Conservation (phyloP, 2,888 invertebrate genomes). For the Leptopilina myrica region DNA sequence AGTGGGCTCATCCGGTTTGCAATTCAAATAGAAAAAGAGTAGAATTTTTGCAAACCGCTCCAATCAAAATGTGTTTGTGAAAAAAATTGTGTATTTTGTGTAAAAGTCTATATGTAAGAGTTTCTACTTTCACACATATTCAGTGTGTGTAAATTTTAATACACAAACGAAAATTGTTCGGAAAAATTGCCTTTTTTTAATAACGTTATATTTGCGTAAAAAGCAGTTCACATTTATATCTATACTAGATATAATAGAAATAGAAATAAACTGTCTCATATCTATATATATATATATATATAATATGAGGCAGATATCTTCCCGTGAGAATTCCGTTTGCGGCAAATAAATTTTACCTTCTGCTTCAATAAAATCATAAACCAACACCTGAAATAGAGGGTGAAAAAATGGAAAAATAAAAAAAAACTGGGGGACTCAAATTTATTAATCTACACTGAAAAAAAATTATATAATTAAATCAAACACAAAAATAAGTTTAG, state of each 20-base stretch:
- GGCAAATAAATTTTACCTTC: constrained; percentile 4
- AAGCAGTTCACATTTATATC: not conserved
- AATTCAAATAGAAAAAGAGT: constrained; percentile 18
- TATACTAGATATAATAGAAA: not conserved
- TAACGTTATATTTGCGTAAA: constrained; percentile 8
- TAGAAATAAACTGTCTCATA: not conserved
- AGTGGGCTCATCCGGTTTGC: constrained; percentile 38
- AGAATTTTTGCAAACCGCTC: constrained; percentile 6
- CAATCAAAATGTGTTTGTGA: constrained; percentile 26
- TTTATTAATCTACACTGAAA: too few species aligned
- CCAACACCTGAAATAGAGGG: not conserved
- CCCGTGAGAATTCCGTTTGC: not conserved
- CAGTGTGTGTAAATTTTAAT: not conserved
- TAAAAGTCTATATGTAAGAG: not conserved
- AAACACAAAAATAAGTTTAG: too few species aligned
- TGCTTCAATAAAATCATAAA: not conserved
- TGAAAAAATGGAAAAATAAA: not conserved
- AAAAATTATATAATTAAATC: too few species aligned
- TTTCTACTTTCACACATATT: too few species aligned
- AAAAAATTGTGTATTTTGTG: constrained; percentile 27
- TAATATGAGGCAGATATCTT: not conserved
- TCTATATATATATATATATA: too few species aligned
- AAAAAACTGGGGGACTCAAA: not conserved
- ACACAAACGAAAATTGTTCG: not conserved
- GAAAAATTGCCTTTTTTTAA: constrained; percentile 17